Conservation (phyloP, 1,140 invertebrate genomes). For the Lysiphlebus fabarum region DNA sequence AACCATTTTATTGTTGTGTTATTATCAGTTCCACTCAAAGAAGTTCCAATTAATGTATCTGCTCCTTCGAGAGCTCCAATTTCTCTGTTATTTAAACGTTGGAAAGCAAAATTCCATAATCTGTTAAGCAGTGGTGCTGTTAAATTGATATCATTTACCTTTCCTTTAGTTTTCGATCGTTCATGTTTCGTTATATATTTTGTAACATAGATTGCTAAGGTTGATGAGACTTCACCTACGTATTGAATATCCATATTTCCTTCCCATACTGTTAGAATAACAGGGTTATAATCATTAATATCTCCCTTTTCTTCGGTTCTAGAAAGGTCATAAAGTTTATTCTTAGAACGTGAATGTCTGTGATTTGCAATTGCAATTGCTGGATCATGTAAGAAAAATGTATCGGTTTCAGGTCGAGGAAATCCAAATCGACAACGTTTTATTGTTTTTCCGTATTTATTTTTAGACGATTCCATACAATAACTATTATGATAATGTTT, state of each 20-base stretch:
- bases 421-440: conserved; percentile 35
- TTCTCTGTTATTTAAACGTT: conserved; percentile 27
- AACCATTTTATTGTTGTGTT: conserved; percentile 31
- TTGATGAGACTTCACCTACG: conserved; percentile 23
- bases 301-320: conserved; percentile 26
- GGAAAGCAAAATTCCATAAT: conserved; percentile 29
- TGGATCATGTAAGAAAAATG: conserved; percentile 28
- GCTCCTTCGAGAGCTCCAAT: conserved; percentile 28
- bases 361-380: conserved; percentile 29
- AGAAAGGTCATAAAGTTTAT: conserved; percentile 36
- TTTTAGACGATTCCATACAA: neutral
- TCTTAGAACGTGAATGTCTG: conserved; percentile 31
- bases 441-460: too few species aligned
- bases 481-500: conserved; percentile 1
- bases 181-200: conserved; percentile 33
- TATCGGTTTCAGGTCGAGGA: conserved; percentile 28
- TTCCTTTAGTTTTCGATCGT: conserved; percentile 22
- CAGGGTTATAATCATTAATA: conserved; percentile 28
- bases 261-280: conserved; percentile 28
- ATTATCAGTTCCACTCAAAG: conserved; percentile 30
- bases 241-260: conserved; percentile 31
- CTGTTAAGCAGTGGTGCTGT: conserved; percentile 26
- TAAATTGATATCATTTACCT: conserved; percentile 27
- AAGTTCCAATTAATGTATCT: conserved; percentile 26
- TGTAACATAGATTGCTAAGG: conserved; percentile 25